phyloP scores from a whole-genome alignment of 2,113 vertebrate genomes.

The Alethe diademata region DNA sequence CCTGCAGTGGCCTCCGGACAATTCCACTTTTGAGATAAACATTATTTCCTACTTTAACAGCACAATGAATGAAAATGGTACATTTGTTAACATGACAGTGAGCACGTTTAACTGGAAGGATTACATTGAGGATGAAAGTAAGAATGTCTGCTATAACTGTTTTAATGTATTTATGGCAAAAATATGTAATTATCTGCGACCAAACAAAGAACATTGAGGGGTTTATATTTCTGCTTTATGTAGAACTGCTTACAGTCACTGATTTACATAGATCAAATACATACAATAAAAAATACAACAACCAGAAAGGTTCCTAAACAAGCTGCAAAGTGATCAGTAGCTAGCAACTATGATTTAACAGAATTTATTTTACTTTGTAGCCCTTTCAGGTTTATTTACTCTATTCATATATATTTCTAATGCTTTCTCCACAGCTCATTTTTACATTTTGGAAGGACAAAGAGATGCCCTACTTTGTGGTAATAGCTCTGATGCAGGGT shows the following conservation, averaged over 20 bases:
- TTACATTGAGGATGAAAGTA: slow-evolving; percentile 81
- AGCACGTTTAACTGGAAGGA: slow-evolving; percentile 81
- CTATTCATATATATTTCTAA: slow-evolving; percentile 3
- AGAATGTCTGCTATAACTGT: slow-evolving; percentile 62
- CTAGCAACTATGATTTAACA: background rate
- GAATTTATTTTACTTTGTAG: background rate
- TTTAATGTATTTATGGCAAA: background rate
- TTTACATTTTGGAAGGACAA: slow-evolving; percentile 80
- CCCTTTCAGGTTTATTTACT: background rate
- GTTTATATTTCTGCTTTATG: background rate
- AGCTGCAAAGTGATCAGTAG: background rate
- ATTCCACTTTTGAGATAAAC: slow-evolving; percentile 71
- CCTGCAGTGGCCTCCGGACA: slow-evolving; percentile 71
- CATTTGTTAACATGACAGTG: slow-evolving; percentile 63
- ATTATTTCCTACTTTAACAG: slow-evolving; percentile 69
- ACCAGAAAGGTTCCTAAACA: background rate
- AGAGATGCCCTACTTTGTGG: slow-evolving; percentile 91
- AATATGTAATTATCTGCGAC: background rate
- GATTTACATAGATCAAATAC: background rate
- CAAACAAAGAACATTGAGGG: background rate
- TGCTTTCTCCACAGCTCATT: slow-evolving; percentile 74
- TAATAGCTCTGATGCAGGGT: slow-evolving; percentile 87
- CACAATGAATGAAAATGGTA: slow-evolving; percentile 69
- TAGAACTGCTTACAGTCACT: background rate
- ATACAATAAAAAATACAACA: background rate